Evolutionary conservation across 92 coral and sea anemone species (phyloP).

Genomic region (Scolanthus callimorphus): DNA sequence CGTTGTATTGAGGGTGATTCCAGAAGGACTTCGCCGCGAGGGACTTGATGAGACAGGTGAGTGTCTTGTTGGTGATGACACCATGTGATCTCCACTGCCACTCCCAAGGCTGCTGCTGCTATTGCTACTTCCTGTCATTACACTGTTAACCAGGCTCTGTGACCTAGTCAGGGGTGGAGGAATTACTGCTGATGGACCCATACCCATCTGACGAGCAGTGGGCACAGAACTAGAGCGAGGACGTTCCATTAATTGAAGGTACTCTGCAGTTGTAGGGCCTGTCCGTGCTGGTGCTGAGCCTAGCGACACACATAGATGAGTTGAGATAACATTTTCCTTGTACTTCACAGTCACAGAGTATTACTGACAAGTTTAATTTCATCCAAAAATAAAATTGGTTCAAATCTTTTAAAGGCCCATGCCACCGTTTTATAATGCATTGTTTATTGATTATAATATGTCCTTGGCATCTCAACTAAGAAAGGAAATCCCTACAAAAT

Average conservation of each 20-base stretch:
- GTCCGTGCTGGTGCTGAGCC: constrained; percentile 89
- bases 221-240: constrained; percentile 89
- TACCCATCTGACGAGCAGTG: constrained; percentile 59
- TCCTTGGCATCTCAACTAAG: too few relatives aligned
- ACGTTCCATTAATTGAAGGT: constrained; percentile 68
- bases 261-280: constrained; percentile 59
- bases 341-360: too few relatives aligned
- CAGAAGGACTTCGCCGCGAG: constrained; percentile 67
- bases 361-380: too few relatives aligned
- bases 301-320: too few relatives aligned
- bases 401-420: too few relatives aligned
- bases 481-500: too few relatives aligned
- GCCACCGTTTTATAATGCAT: too few relatives aligned
- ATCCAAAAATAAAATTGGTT: too few relatives aligned
- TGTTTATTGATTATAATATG: too few relatives aligned
- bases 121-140: constrained; percentile 21
- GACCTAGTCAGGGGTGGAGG: constrained; percentile 71
- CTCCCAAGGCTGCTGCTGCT: constrained; percentile 33
- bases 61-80: constrained; percentile 47
- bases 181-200: constrained; percentile 74
- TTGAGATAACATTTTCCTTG: too few relatives aligned
- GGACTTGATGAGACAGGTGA: constrained; percentile 84
- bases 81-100: constrained; percentile 29
- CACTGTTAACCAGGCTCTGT: constrained; percentile 33
- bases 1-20: constrained; percentile 80